Evolutionary conservation across 2,113 vertebrate genomes (phyloP).

Genomic region (Protomyctophum bolini): DNA sequence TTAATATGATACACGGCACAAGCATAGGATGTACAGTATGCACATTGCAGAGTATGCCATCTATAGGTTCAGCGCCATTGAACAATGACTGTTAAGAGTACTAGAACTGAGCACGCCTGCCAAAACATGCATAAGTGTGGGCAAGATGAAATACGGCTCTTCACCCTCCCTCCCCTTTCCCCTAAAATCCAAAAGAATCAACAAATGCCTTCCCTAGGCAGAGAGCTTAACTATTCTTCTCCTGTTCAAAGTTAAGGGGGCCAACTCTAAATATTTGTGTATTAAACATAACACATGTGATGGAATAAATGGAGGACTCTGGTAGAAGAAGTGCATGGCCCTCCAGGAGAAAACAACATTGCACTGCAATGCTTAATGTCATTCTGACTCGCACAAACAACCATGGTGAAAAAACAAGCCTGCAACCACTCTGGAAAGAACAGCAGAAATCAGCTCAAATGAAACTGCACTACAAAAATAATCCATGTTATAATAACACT

Average conservation of each 20-base stretch:
- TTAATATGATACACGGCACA: conserved; percentile 65
- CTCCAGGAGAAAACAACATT: conserved; percentile 64
- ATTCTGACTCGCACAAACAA: conserved; percentile 60
- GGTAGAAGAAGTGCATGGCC: conserved; percentile 56
- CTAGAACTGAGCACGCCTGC: conserved; percentile 44
- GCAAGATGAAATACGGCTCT: conserved; percentile 61
- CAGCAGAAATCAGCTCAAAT: conserved; percentile 25
- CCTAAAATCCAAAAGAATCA: conserved; percentile 45
- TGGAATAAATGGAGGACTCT: conserved; percentile 57
- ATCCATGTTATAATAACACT: too few relatives aligned
- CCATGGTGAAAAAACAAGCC: conserved; percentile 57
- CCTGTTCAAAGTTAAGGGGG: conserved; percentile 65
- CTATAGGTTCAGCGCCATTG: conserved; percentile 45
- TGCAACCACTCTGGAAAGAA: conserved; percentile 27
- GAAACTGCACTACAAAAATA: neutral
- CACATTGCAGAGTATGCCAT: conserved; percentile 58
- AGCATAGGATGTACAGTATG: neutral
- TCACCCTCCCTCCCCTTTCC: conserved; percentile 6
- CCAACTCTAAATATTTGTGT: conserved; percentile 77
- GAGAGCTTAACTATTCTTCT: conserved; percentile 60
- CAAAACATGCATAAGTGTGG: conserved; percentile 59
- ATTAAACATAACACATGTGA: conserved; percentile 62
- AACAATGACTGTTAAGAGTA: conserved; percentile 70
- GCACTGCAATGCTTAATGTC: conserved; percentile 62
- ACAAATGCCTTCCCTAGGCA: conserved; percentile 62